Evolutionary conservation across 2,113 vertebrate species (phyloP), one percentile per base, ranked within the genome.

Genomic region (Danionella cerebrum): DNA sequence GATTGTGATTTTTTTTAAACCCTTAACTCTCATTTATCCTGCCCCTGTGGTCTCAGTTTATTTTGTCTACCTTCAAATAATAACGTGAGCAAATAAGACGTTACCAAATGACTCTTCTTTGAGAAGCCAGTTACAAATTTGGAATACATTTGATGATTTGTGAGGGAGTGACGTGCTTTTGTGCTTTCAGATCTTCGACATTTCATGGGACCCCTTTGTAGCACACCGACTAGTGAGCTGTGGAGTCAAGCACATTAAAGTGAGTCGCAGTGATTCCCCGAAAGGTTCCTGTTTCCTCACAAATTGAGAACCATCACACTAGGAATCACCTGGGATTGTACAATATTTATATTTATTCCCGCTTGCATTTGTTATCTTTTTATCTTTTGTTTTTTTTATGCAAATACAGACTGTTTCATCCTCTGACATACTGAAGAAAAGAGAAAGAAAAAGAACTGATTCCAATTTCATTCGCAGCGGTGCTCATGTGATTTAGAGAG

Each of bases 191-290:
- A 94, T 99, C 85, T 99, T 99, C 10, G 96, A 99, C 79, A 89
- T 98, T 81, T 89, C 92, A 70, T 99, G 95, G 96, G 95, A 99
- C 80, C 91, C 90, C 0, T 83, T 91, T 84, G 91, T 95, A 74
- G 82, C 89, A 35, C 90, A 90, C 71, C 88, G 94, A 75, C 83
- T 97, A 36, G 91, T 97, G 79, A 98, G 92, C 90, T 98, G 95
- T 73, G 96, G 96, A 67, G 96, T 98, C 70, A 99, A 99, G 74
- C 96, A 99, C 80, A 99, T 98, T 82, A 99, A 99, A 93, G 96
- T 98, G 86, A 87, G 83, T 70, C 29, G 8, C n/a, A 41, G 21
- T 50, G 11, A 2, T 25, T 14, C 50, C 25, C n/a, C 10, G 19
- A 31, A 54, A 4, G 39, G 57, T 25, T 39, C 16, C 31, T 9